These are phyloP conservation scores for Falco peregrinus DNA, from an alignment of 2,797 vertebrate species.

Conservation along the genomic window DNA sequence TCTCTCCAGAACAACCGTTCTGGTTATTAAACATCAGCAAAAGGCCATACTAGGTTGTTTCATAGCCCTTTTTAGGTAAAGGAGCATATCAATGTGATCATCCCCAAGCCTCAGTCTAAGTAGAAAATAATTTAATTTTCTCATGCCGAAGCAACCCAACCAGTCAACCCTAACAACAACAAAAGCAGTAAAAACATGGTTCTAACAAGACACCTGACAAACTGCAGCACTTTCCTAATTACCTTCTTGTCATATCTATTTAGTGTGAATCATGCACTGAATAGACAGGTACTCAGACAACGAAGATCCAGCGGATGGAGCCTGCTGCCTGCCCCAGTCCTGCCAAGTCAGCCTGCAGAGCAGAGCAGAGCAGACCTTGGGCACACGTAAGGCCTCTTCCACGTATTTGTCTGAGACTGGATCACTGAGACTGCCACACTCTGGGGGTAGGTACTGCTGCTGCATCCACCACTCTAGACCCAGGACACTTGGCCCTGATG, in stretches of 20 bases:
- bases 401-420: neutral
- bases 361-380: neutral
- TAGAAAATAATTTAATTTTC: conserved; percentile 52
- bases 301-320: neutral
- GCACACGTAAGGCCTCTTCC: neutral
- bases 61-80: conserved; percentile 20
- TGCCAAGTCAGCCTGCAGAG: neutral
- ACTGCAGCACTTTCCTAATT: conserved; percentile 52
- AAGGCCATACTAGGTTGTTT: neutral
- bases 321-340: neutral
- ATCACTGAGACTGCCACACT: neutral
- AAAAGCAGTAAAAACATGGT: neutral
- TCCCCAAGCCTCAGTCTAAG: neutral
- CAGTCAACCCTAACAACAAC: conserved; percentile 26
- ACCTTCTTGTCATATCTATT: conserved; percentile 49
- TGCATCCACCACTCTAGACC: neutral
- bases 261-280: conserved; percentile 17
- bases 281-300: neutral
- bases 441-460: neutral
- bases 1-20: neutral
- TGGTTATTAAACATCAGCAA: neutral
- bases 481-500: neutral
- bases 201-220: conserved; percentile 60
- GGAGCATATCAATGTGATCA: conserved; percentile 16
- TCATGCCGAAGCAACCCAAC: neutral